Conservation (phyloP, 2,797 vertebrate genomes). For the Sebastolobus alascanus region DNA sequence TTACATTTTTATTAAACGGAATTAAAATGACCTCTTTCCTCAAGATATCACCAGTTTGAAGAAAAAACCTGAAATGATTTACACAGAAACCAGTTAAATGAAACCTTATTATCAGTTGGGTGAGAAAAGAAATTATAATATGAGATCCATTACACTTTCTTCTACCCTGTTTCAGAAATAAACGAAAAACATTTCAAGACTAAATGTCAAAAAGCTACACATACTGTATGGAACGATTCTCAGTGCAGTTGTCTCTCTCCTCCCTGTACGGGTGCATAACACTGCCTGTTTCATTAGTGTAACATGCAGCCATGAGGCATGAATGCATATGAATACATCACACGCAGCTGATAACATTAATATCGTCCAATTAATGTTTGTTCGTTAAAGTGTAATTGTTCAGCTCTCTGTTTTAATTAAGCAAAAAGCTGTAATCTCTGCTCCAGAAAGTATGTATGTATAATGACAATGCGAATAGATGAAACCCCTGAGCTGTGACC, state of each 20-base stretch:
- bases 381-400: slow-evolving; percentile 67
- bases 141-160: background rate
- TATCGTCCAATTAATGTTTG: slow-evolving; percentile 72
- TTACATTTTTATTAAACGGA: background rate
- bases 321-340: slow-evolving; percentile 40
- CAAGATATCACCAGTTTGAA: background rate
- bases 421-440: slow-evolving; percentile 47
- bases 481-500: slow-evolving; percentile 67
- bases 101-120: slow-evolving; percentile 8
- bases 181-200: background rate
- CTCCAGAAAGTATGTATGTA: slow-evolving; percentile 44
- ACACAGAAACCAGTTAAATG: slow-evolving; percentile 6
- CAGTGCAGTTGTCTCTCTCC: background rate
- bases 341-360: slow-evolving; percentile 56
- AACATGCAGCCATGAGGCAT: slow-evolving; percentile 49
- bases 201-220: background rate
- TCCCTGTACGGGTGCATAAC: background rate
- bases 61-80: slow-evolving; percentile 1
- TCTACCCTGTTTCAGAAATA: background rate
- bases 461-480: slow-evolving; percentile 67
- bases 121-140: background rate
- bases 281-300: slow-evolving; percentile 37
- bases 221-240: background rate
- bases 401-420: slow-evolving; percentile 68
- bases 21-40: background rate